A percentile compares a stretch with the other conserved stretches of the same genome.
phyloP scores from a whole-genome alignment of 2,888 invertebrate species.

The Arrhopalites spinosus region DNA sequence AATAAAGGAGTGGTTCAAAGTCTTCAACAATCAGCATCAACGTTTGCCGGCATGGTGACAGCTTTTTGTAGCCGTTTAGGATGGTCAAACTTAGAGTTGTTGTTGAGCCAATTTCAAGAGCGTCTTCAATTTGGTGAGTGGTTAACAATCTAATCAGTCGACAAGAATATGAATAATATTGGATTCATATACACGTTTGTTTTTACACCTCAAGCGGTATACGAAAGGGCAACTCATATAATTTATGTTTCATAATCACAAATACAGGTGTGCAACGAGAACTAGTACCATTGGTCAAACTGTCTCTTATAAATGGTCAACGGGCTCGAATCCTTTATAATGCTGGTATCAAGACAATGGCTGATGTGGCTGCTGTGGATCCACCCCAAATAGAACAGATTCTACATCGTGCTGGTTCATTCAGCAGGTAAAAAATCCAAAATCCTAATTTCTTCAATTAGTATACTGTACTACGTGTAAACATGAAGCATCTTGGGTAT shows the following conservation, averaged over 20 bases:
- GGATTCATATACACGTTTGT: not conserved
- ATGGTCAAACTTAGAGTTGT: conserved; percentile 86
- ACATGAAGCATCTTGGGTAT: no score
- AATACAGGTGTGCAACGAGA: no score
- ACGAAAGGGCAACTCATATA: no score
- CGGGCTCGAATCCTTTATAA: conserved; percentile 83
- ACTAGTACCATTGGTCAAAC: conserved; percentile 74
- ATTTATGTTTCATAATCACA: no score
- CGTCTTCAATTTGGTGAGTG: conserved; percentile 92
- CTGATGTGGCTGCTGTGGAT: conserved; percentile 77
- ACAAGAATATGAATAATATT: conserved; percentile 72
- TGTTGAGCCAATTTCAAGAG: conserved; percentile 87
- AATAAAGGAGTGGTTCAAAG: conserved; percentile 89
- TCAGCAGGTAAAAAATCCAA: conserved; percentile 68
- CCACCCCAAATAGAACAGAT: conserved; percentile 73
- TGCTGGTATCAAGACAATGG: conserved; percentile 76
- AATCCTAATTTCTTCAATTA: not conserved
- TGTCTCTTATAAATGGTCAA: conserved; percentile 80
- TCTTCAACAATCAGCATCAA: conserved; percentile 90
- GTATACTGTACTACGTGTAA: no score
- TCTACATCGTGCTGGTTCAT: conserved; percentile 78
- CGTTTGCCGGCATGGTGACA: conserved; percentile 96
- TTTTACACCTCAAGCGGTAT: no score
- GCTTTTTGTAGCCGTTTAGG: conserved; percentile 92
- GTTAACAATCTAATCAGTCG: no score